phyloP scores from a whole-genome alignment of 2,797 vertebrate species.

The Sardinella longiceps region DNA sequence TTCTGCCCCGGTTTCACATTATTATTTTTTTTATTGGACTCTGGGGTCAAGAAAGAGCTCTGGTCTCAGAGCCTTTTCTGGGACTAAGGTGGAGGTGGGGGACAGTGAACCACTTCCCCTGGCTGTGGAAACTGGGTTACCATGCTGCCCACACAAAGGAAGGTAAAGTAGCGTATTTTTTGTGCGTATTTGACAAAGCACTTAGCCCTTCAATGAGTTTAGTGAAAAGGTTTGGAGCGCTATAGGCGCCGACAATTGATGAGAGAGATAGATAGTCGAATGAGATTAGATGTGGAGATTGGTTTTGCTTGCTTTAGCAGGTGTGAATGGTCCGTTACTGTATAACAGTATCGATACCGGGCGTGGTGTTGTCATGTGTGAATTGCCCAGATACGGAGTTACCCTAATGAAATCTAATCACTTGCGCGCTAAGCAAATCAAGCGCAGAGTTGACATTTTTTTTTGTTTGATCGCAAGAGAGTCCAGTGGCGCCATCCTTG shows the following conservation, averaged over 20 bases:
- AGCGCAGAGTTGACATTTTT: background rate
- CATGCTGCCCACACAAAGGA: constrained; percentile 73
- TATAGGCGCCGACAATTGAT: background rate
- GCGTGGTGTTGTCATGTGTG: constrained; percentile 3
- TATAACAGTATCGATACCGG: background rate
- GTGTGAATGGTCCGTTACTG: background rate
- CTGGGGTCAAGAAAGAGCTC: constrained; percentile 27
- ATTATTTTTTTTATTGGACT: background rate
- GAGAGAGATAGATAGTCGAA: background rate
- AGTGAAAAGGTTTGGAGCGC: background rate
- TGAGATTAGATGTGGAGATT: background rate
- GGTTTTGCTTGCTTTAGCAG: background rate
- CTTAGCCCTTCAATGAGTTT: background rate
- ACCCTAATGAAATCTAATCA: background rate
- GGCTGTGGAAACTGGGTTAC: constrained; percentile 54
- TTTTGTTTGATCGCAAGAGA: background rate
- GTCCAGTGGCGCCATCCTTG: background rate
- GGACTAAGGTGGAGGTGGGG: constrained; percentile 19
- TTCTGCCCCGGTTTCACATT: background rate
- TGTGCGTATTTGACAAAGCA: background rate
- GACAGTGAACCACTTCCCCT: constrained; percentile 9
- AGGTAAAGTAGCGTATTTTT: constrained; percentile 64
- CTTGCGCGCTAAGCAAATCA: background rate
- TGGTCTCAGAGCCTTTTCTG: background rate
- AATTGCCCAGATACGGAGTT: background rate